Conservation (phyloP, 1,140 invertebrate genomes). For the Heterodera schachtii region DNA sequence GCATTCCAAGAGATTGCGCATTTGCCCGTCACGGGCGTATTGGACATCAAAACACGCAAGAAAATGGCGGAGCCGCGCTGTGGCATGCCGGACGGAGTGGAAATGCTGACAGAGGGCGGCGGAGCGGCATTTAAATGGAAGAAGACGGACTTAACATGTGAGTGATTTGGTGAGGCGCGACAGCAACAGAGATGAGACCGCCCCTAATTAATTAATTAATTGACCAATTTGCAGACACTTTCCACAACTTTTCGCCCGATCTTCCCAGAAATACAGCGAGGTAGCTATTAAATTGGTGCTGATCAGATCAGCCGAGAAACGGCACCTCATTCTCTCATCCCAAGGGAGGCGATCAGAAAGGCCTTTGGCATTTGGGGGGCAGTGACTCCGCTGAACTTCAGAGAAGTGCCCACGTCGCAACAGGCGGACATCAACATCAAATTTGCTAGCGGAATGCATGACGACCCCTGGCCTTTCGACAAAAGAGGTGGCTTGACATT, state of each 20-base stretch:
- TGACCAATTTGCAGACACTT: not conserved
- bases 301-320: not conserved
- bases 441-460: constrained; percentile 56
- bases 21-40: constrained; percentile 35
- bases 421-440: constrained; percentile 13
- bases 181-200: too few species aligned
- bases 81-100: constrained; percentile 17
- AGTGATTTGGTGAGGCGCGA: not conserved
- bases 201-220: too few species aligned
- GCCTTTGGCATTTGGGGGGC: constrained; percentile 7
- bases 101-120: constrained; percentile 8
- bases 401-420: constrained; percentile 2
- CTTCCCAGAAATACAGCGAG: not conserved
- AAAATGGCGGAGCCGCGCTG: constrained; percentile 49
- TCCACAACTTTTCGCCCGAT: constrained; percentile 12
- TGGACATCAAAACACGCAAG: constrained; percentile 43
- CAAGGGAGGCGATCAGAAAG: constrained; percentile 5
- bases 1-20: constrained; percentile 54
- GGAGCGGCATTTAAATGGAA: constrained; percentile 4
- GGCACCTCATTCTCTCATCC: not conserved
- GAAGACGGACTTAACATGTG: not conserved
- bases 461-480: constrained; percentile 63
- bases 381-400: constrained; percentile 11
- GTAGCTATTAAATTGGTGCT: not conserved
- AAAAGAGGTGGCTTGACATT: constrained; percentile 47